A percentile compares a stretch with the other conserved stretches of the same genome.
phyloP scores from a whole-genome alignment of 2,888 invertebrate genomes.

The Lasius fuliginosus region DNA sequence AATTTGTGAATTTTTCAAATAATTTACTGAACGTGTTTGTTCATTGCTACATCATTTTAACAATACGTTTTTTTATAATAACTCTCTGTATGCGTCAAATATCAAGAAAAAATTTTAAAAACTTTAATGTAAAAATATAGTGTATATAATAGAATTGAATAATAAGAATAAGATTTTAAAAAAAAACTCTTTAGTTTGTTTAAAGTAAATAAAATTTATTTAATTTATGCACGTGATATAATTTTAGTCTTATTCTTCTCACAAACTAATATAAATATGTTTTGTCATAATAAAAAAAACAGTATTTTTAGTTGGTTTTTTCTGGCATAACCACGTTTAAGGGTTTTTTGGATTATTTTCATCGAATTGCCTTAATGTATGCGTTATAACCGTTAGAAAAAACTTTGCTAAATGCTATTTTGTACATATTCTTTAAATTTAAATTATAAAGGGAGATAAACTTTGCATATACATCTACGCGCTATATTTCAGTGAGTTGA shows the following conservation, averaged over 20 bases:
- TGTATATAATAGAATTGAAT: not conserved
- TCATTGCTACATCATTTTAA: conserved; percentile 1
- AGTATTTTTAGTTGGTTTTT: conserved; percentile 25
- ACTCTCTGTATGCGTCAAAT: not conserved
- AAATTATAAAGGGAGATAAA: not conserved
- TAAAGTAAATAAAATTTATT: no score
- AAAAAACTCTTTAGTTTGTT: not conserved
- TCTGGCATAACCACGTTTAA: conserved; percentile 14
- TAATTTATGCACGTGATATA: not conserved
- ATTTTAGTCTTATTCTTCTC: not conserved
- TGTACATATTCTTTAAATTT: conserved; percentile 44
- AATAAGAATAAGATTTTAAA: not conserved
- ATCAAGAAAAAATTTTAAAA: not conserved
- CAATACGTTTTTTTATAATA: conserved; percentile 10
- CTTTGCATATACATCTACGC: conserved; percentile 23
- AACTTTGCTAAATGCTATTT: conserved; percentile 47
- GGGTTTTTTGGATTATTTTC: not conserved
- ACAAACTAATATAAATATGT: not conserved
- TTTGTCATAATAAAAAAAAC: not conserved
- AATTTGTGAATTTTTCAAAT: not conserved
- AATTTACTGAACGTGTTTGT: not conserved
- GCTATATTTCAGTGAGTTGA: conserved; percentile 54
- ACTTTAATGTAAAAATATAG: conserved; percentile 11
- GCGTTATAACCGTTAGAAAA: conserved; percentile 14
- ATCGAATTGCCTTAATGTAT: conserved; percentile 41